Evolutionary conservation across 2,113 vertebrate genomes (phyloP).

Genomic region (Anolis sagrei): DNA sequence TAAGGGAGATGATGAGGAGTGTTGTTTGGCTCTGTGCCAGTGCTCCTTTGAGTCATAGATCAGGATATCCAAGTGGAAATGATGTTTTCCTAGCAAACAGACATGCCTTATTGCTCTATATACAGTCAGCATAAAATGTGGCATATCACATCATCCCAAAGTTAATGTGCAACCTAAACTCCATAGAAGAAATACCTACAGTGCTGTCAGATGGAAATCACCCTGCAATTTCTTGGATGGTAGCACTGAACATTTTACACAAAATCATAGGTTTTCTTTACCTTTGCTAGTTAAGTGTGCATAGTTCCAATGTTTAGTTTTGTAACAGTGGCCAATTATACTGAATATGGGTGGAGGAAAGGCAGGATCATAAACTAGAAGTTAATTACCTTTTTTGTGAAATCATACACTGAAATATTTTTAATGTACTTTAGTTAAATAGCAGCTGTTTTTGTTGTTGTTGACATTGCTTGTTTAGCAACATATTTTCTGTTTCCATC

Average conservation of each 20-base stretch:
- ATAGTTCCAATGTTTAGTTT: neutral
- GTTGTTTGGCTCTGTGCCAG: neutral
- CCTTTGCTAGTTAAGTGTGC: neutral
- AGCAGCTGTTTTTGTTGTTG: neutral
- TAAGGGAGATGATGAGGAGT: neutral
- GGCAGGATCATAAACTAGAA: neutral
- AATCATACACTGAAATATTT: neutral
- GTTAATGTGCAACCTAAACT: constrained; percentile 24
- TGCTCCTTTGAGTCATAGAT: neutral
- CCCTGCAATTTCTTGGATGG: neutral
- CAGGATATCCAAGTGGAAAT: neutral
- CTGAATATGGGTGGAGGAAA: neutral
- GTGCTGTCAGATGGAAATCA: constrained; percentile 11
- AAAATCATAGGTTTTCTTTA: neutral
- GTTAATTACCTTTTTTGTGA: neutral
- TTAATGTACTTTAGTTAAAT: neutral
- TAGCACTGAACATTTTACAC: neutral
- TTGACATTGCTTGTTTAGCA: neutral
- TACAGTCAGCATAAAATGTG: neutral
- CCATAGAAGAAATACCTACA: constrained; percentile 1
- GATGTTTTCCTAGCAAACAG: neutral
- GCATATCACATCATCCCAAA: constrained; percentile 1
- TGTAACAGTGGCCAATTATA: neutral
- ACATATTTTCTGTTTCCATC: neutral
- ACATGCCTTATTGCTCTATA: neutral